Percentiles rank a stretch among this genome's conserved stretches.
Evolutionary conservation across 2,888 invertebrate species (phyloP).

Genomic region (Cyrtodaria siliqua): DNA sequence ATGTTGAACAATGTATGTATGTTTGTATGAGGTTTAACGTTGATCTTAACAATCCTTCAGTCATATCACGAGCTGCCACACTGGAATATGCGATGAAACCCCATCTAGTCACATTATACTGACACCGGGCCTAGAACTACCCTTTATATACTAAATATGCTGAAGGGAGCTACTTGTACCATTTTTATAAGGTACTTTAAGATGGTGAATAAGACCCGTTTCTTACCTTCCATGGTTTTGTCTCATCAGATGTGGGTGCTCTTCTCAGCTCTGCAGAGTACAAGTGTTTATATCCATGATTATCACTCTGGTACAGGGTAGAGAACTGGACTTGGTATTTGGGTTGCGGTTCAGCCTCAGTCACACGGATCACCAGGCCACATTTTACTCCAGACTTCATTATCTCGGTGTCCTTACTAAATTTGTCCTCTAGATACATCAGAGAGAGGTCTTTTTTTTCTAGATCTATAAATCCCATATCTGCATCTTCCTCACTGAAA

Average conservation of each 20-base stretch:
- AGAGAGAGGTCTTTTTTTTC: constrained; percentile 44
- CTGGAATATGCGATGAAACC: too few species aligned
- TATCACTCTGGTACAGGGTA: constrained; percentile 49
- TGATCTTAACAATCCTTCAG: too few species aligned
- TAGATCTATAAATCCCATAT: constrained; percentile 31
- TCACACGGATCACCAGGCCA: constrained; percentile 52
- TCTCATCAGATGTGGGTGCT: constrained; percentile 51
- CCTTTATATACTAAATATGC: too few species aligned
- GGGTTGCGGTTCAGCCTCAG: constrained; percentile 27
- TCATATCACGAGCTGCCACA: too few species aligned
- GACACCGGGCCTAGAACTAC: too few species aligned
- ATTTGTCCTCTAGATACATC: constrained; percentile 34
- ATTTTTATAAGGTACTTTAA: too few species aligned
- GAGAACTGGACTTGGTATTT: constrained; percentile 53
- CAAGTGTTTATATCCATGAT: constrained; percentile 8
- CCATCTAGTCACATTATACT: too few species aligned
- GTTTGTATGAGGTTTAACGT: too few species aligned
- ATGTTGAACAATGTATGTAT: too few species aligned
- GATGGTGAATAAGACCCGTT: background rate
- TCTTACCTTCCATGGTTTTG: constrained; percentile 63
- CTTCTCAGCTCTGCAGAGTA: constrained; percentile 50
- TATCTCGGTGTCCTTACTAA: constrained; percentile 20
- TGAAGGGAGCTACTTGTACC: too few species aligned
- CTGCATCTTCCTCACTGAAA: background rate
- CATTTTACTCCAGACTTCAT: constrained; percentile 35